Base-by-base conservation (phyloP, 2,888 invertebrate species). In the Tinea pellionella region DNA sequence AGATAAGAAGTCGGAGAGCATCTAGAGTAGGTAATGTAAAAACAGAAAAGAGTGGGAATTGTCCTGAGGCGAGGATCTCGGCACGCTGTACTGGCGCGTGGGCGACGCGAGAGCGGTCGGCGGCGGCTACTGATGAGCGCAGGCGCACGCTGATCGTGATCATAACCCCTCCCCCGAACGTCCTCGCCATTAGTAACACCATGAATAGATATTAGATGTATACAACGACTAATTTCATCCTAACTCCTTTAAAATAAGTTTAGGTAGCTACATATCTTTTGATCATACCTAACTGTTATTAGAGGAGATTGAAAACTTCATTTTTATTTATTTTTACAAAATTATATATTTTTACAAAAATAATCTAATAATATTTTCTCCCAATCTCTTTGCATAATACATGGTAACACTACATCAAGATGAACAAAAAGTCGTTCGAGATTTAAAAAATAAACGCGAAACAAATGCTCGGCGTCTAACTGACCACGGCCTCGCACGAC, bases 71-170 rank as follows among this genome's bases (percentile, higher is more conserved):
- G 15, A 47, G 47, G 18, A 37, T 47, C 47, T n/a, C 37, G 37
- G 37, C 37, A 37, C 37, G 37, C 37, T 37, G 37, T 3, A 11
- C 24, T 18, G 53, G 53, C 53, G 53, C 53, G 53, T 53, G 53
- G 53, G 53, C 53, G 53, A 53, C 53, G 24, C 53, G 53, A 24
- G 53, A 24, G 53, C 53, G 53, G 53, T 18, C 53, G 53, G 53
- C 53, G 53, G 53, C 53, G 53, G 53, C 53, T 53, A 53, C 53
- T 53, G 53, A 53, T 18, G 24, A 9, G 47, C 47, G 15, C 47
- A 47, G 47, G 47, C 47, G 53, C 53, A 53, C 53, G 53, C 53
- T 53, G 16, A 18, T 53, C 53, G 53, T 53, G 53, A 53, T 47
- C 47, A 47, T 47, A 9, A 16, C 53, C 53, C 53, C 53, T 24